These are phyloP conservation scores for Antheraea assamensis DNA, from an alignment of 2,888 invertebrate genomes.

Conservation along the genomic window DNA sequence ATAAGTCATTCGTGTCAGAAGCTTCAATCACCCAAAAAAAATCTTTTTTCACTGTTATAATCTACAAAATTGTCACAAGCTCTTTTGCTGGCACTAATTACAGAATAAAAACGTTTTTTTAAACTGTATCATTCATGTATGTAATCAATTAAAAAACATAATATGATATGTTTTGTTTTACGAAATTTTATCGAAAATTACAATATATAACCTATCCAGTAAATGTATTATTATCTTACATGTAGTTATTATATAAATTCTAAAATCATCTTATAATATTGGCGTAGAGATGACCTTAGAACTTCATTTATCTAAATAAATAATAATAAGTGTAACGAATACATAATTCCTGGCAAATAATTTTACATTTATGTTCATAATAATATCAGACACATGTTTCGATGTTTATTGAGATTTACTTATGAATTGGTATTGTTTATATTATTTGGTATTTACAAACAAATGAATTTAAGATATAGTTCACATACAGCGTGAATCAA, in stretches of 20 bases:
- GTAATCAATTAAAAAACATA: conserved; percentile 18
- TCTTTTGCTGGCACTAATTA: background rate
- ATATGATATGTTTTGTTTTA: conserved; percentile 8
- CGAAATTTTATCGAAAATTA: conserved; percentile 34
- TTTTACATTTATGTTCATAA: background rate
- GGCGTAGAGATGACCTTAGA: conserved; percentile 16
- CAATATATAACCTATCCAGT: conserved; percentile 23
- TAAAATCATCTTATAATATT: conserved; percentile 12
- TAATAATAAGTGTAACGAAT: background rate
- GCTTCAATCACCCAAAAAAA: too few relatives aligned
- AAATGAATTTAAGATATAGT: background rate
- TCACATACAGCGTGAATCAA: background rate
- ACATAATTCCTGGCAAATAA: background rate
- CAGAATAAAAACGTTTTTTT: background rate
- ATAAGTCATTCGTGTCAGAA: too few relatives aligned
- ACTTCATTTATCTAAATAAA: conserved; percentile 18
- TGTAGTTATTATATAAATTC: conserved; percentile 8
- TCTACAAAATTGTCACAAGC: too few relatives aligned
- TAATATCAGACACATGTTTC: background rate
- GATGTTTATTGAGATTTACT: background rate
- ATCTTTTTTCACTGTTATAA: too few relatives aligned
- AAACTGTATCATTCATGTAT: background rate
- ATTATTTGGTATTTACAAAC: background rate
- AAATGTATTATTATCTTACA: conserved; percentile 17
- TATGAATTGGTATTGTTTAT: background rate